Conservation (phyloP, 2,797 vertebrate species). For the Halcyon chelicuti region DNA sequence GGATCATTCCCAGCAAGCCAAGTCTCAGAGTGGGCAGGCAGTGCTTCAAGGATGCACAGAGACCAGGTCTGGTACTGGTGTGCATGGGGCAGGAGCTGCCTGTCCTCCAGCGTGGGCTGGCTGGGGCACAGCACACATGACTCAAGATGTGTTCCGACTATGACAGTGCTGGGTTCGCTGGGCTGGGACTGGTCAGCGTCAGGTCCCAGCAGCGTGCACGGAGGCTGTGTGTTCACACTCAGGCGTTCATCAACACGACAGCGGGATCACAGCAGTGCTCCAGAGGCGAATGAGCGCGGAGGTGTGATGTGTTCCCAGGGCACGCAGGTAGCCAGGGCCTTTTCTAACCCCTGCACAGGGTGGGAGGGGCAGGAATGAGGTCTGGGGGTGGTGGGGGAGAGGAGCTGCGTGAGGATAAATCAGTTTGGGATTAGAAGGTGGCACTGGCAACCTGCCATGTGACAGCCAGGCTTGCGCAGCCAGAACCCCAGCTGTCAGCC, state of each 20-base stretch:
- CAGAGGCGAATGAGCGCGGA: rapidly evolving
- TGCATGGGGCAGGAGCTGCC: neutral
- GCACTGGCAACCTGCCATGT: slow-evolving; percentile 53
- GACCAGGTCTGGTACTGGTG: neutral
- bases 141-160: neutral
- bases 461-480: slow-evolving; percentile 27
- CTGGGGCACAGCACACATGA: rapidly evolving
- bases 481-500: slow-evolving; percentile 71
- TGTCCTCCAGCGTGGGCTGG: neutral
- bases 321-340: neutral
- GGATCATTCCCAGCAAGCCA: too few relatives aligned
- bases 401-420: slow-evolving; percentile 24
- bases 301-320: neutral
- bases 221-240: neutral
- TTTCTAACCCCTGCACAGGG: neutral
- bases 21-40: neutral
- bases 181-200: neutral
- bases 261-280: neutral
- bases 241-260: rapidly evolving
- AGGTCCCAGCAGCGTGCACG: rapidly evolving
- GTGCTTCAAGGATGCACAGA: neutral
- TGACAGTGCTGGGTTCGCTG: neutral
- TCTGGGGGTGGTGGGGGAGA: neutral
- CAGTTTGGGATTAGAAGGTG: slow-evolving; percentile 56
- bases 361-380: neutral